phyloP scores from a whole-genome alignment of 2,888 invertebrate genomes.

The Dryomyza anilis region DNA sequence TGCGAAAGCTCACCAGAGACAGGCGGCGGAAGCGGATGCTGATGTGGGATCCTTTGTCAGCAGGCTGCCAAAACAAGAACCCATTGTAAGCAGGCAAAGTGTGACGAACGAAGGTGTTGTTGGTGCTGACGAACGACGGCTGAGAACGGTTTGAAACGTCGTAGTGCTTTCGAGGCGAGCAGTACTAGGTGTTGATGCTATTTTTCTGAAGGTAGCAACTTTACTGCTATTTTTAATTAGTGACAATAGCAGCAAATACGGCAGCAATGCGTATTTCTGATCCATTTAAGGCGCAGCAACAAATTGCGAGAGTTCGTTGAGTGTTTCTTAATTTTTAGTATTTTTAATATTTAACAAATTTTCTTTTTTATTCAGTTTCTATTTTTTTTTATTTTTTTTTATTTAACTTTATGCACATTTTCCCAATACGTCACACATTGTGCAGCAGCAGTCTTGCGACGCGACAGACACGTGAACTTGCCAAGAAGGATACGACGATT shows the following conservation, averaged over 20 bases:
- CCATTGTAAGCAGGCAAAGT: conserved; percentile 21
- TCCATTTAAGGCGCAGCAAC: conserved; percentile 14
- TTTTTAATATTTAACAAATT: not conserved
- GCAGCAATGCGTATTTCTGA: conserved; percentile 10
- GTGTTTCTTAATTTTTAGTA: too few species aligned
- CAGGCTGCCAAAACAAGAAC: conserved; percentile 34
- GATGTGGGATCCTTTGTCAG: conserved; percentile 25
- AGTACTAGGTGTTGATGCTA: conserved; percentile 17
- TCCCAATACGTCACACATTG: too few species aligned
- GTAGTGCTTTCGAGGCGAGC: too few species aligned
- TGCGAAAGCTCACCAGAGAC: conserved; percentile 31
- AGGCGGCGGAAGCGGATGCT: conserved; percentile 10
- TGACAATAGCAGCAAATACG: conserved; percentile 14
- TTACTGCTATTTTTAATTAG: conserved; percentile 21
- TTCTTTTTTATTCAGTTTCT: not conserved
- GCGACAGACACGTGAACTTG: too few species aligned
- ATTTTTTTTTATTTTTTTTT: not conserved
- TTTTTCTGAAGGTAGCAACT: conserved; percentile 25
- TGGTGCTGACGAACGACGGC: too few species aligned
- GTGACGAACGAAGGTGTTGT: not conserved
- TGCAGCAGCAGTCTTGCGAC: too few species aligned
- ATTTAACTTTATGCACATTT: not conserved
- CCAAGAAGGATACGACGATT: too few species aligned
- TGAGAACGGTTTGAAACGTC: too few species aligned
- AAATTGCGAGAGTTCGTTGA: conserved; percentile 3